Evolutionary conservation across 2,113 vertebrate species (phyloP).

Genomic region (Falco punctatus): DNA sequence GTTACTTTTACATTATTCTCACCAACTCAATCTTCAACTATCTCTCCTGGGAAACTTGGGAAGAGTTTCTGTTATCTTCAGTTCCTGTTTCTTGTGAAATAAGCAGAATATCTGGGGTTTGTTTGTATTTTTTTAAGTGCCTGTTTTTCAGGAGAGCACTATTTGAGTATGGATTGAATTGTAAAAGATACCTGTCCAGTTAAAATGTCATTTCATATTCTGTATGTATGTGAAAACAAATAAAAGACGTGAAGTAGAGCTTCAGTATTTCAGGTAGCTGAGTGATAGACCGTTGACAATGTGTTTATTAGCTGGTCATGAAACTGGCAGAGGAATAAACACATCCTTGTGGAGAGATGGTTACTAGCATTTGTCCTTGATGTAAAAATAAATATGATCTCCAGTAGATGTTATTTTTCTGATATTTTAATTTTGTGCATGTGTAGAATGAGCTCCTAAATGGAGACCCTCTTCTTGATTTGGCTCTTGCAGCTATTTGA

Average conservation of each 20-base stretch:
- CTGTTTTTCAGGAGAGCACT: neutral
- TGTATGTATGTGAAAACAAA: neutral
- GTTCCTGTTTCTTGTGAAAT: neutral
- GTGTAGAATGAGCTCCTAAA: neutral
- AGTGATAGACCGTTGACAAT: neutral
- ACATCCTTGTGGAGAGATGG: neutral
- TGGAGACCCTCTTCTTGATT: neutral
- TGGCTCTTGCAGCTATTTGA: neutral
- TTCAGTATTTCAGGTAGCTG: neutral
- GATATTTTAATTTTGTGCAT: neutral
- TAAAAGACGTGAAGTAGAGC: neutral
- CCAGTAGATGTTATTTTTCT: neutral
- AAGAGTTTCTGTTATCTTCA: neutral
- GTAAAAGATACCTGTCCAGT: neutral
- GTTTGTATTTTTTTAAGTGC: neutral
- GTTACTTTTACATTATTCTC: neutral
- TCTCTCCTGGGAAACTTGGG: neutral
- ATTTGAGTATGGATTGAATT: neutral
- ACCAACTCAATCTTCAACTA: accelerated
- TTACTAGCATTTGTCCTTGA: neutral
- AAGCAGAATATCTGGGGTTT: neutral
- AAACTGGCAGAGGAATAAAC: neutral
- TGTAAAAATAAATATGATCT: neutral
- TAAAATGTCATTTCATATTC: neutral
- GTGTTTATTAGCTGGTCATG: neutral